Evolutionary conservation across 2,113 vertebrate genomes (phyloP).

Genomic region (Etheostoma cragini): DNA sequence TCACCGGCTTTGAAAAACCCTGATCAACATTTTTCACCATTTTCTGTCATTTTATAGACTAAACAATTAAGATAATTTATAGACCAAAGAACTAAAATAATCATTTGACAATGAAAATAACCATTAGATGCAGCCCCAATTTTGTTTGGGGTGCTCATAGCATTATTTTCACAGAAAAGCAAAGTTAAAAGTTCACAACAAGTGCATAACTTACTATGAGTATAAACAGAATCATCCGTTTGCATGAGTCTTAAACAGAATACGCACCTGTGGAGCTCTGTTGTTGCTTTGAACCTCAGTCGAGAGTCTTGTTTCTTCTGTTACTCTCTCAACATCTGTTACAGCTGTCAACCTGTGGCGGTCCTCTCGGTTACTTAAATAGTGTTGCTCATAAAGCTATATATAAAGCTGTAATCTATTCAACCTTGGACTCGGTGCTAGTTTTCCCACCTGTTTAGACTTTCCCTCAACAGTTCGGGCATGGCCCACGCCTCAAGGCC

Average conservation of each 20-base stretch:
- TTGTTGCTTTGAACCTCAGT: conserved; percentile 16
- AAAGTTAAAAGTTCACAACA: neutral
- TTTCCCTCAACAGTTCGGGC: conserved; percentile 31
- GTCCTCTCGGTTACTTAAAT: conserved; percentile 60
- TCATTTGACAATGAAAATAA: no score
- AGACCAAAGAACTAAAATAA: no score
- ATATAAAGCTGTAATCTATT: conserved; percentile 61
- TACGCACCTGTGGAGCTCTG: conserved; percentile 60
- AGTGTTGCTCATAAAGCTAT: conserved; percentile 64
- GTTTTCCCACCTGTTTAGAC: conserved; percentile 51
- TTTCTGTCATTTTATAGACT: no score
- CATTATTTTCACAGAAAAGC: neutral
- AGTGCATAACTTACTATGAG: neutral
- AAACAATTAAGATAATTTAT: no score
- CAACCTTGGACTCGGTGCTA: conserved; percentile 53
- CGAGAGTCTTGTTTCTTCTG: conserved; percentile 22
- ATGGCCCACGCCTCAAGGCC: conserved; percentile 60
- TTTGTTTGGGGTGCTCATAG: neutral
- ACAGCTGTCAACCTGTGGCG: conserved; percentile 7
- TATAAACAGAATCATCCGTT: neutral
- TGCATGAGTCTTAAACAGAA: neutral
- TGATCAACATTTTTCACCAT: no score
- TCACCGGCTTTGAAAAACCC: no score
- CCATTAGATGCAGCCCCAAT: no score
- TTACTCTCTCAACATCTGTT: conserved; percentile 40